Percentiles rank a stretch among this genome's conserved stretches.
Conservation (phyloP, 2,888 invertebrate species). For the Eilema sororculum region DNA sequence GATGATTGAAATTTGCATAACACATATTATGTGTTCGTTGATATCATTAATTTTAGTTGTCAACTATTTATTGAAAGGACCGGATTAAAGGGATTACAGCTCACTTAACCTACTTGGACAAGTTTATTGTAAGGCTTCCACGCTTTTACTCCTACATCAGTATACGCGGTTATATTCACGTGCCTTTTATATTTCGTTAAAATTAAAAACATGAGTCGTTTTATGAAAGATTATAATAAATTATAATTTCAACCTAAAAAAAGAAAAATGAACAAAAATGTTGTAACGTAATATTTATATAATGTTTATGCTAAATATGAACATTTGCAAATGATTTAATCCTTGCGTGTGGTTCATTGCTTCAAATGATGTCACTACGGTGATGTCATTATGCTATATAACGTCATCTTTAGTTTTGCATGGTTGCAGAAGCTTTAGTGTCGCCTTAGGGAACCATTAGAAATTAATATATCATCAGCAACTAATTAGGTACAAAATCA, state of each 20-base stretch:
- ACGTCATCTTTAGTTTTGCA: slow-evolving; percentile 52
- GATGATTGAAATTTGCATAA: slow-evolving; percentile 35
- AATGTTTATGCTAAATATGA: neutral
- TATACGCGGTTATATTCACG: slow-evolving; percentile 22
- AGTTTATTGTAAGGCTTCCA: slow-evolving; percentile 69
- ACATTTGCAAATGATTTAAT: slow-evolving; percentile 1
- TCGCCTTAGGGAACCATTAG: slow-evolving; percentile 5
- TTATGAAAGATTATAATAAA: neutral
- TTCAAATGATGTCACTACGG: slow-evolving; percentile 59
- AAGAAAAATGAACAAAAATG: no score
- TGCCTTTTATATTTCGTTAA: neutral
- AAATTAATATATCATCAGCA: neutral
- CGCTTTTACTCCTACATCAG: slow-evolving; percentile 56
- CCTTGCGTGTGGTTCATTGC: slow-evolving; percentile 19
- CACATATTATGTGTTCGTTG: slow-evolving; percentile 33
- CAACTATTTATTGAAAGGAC: slow-evolving; percentile 48
- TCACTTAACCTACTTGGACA: slow-evolving; percentile 71
- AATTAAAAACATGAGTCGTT: neutral
- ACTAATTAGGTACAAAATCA: neutral
- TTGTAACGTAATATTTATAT: neutral
- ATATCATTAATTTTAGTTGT: neutral
- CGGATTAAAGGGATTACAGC: slow-evolving; percentile 64
- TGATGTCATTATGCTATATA: slow-evolving; percentile 58
- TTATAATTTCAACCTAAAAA: no score
- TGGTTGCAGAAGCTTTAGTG: slow-evolving; percentile 26